Percentiles rank a stretch among this genome's conserved stretches.
These are phyloP conservation scores for Oreochromis mossambicus DNA, from an alignment of 2,797 vertebrate species.

Conservation along the genomic window DNA sequence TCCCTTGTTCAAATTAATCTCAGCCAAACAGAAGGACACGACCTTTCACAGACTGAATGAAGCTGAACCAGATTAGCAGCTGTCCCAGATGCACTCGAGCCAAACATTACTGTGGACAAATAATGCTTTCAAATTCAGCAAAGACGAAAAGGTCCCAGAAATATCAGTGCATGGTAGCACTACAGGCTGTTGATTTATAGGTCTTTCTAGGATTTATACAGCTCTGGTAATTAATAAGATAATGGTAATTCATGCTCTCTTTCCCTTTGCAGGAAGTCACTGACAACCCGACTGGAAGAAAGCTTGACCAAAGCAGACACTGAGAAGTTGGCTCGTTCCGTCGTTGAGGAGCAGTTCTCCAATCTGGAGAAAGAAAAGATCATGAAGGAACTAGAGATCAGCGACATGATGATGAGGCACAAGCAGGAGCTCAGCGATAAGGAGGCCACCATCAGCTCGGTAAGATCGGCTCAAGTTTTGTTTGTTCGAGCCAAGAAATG, in stretches of 20 bases:
- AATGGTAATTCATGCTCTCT: not conserved
- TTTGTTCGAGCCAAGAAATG: not conserved
- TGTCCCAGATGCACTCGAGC: not conserved
- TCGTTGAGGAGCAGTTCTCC: constrained; percentile 94
- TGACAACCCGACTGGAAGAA: constrained; percentile 87
- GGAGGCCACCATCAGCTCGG: constrained; percentile 90
- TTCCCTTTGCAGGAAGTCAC: constrained; percentile 81
- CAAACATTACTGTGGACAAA: not conserved
- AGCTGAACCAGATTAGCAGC: constrained; percentile 1
- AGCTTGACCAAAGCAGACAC: constrained; percentile 94
- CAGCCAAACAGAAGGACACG: not conserved
- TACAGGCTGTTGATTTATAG: not conserved
- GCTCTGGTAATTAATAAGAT: not conserved
- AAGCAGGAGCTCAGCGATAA: constrained; percentile 92
- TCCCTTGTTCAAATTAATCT: not conserved
- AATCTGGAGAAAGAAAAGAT: constrained; percentile 98
- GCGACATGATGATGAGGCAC: constrained; percentile 94
- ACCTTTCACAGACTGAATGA: not conserved
- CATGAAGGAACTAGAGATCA: constrained; percentile 97
- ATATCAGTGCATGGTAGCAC: not conserved
- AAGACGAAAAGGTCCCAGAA: not conserved
- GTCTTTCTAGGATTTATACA: not conserved
- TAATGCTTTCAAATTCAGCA: not conserved
- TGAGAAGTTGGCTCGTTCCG: constrained; percentile 92
- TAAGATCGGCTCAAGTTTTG: constrained; percentile 62